Percentiles rank a stretch among this genome's conserved stretches.
Conservation (phyloP, 2,113 vertebrate genomes). For the Prunella fulvescens region DNA sequence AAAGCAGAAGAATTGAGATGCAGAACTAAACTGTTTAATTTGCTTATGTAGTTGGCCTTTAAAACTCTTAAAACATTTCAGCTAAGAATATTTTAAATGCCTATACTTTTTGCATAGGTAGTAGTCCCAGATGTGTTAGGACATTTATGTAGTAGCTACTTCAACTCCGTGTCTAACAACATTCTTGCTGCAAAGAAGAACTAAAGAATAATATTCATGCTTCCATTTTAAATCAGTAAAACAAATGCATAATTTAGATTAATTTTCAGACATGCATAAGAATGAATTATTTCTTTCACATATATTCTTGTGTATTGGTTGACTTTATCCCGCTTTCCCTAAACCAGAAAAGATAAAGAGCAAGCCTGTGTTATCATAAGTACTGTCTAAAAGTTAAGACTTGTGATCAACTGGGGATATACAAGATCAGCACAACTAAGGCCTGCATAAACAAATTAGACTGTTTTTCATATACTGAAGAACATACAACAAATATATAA, state of each 20-base stretch:
- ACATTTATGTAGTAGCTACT: background rate
- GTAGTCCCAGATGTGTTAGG: background rate
- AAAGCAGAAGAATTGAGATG: background rate
- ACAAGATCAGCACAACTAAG: background rate
- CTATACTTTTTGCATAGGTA: background rate
- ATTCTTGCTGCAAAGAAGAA: background rate
- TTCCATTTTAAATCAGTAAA: background rate
- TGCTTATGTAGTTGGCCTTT: background rate
- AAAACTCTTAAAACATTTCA: background rate
- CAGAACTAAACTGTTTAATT: background rate
- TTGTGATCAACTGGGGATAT: background rate
- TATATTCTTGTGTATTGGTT: background rate
- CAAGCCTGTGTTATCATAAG: background rate
- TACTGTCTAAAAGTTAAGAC: background rate
- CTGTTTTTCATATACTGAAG: background rate
- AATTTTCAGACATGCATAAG: background rate
- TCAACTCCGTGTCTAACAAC: background rate
- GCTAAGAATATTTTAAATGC: background rate
- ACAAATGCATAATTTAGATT: background rate
- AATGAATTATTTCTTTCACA: background rate
- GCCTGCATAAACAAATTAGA: background rate
- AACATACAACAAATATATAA: background rate
- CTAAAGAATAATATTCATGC: background rate
- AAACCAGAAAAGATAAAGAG: background rate
- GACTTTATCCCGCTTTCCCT: background rate